A percentile compares a stretch with the other conserved stretches of the same genome.
These are phyloP conservation scores for Sciurus niger DNA, from an alignment of 2,113 vertebrate species.

Conservation along the genomic window DNA sequence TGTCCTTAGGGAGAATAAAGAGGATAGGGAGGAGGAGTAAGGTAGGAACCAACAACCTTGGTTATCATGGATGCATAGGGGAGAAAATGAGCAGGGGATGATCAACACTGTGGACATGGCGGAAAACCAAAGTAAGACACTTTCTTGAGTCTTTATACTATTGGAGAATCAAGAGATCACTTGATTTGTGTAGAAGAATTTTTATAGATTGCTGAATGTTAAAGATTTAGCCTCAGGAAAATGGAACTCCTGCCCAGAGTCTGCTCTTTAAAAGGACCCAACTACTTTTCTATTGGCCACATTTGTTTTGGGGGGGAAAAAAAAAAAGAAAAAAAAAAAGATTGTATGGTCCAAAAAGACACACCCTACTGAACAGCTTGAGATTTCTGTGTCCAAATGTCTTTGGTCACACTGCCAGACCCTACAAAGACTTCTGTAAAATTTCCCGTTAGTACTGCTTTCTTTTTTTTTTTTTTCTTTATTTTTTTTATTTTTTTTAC, in stretches of 20 bases:
- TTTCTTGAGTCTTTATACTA: neutral
- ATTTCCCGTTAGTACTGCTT: neutral
- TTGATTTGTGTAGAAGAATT: neutral
- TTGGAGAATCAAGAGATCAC: neutral
- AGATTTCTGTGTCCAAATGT: neutral
- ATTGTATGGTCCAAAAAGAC: neutral
- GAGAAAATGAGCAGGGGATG: neutral
- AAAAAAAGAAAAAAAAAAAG: neutral
- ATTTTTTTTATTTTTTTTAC: no score
- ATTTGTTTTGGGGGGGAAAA: neutral
- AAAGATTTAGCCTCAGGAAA: neutral
- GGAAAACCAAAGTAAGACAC: neutral
- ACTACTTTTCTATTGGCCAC: neutral
- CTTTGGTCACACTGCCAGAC: neutral
- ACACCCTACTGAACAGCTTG: neutral
- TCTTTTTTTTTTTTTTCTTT: no score
- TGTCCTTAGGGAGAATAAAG: neutral
- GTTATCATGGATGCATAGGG: neutral
- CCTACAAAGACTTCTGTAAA: neutral
- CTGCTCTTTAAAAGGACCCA: neutral
- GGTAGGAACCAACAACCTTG: neutral
- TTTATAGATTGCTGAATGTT: neutral
- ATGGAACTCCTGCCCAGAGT: neutral
- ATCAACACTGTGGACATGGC: neutral
- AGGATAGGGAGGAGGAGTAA: neutral